Evolutionary conservation across 2,113 vertebrate genomes (phyloP).

Genomic region (Phalacrocorax aristotelis): DNA sequence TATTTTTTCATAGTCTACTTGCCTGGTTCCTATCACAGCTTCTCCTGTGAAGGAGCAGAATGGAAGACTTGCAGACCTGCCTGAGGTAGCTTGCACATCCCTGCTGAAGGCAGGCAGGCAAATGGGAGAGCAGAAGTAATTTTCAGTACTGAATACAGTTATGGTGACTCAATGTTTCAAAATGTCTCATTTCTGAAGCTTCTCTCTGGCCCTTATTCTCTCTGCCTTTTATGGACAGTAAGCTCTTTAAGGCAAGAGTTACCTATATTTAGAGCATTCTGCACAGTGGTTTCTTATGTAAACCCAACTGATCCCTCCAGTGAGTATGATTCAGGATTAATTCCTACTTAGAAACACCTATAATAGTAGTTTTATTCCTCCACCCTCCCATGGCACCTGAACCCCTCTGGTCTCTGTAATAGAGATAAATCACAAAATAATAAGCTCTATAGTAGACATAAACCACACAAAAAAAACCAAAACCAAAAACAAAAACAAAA

Average conservation of each 20-base stretch:
- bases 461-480: neutral
- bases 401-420: neutral
- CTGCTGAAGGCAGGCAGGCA: neutral
- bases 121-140: neutral
- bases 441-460: neutral
- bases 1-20: neutral
- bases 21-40: neutral
- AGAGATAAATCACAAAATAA: neutral
- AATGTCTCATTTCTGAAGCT: neutral
- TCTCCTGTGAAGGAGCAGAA: neutral
- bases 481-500: neutral
- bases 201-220: neutral
- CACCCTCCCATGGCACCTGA: neutral
- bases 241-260: neutral
- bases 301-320: neutral
- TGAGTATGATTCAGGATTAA: neutral
- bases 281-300: neutral
- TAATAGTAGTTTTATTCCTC: neutral
- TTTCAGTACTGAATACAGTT: neutral
- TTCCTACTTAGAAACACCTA: neutral
- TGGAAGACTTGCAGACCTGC: neutral
- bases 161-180: neutral
- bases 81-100: neutral
- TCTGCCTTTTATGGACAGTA: neutral
- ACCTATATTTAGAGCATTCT: constrained; percentile 7